Conservation (phyloP, 2,888 invertebrate species). For the Monopis laevigella region DNA sequence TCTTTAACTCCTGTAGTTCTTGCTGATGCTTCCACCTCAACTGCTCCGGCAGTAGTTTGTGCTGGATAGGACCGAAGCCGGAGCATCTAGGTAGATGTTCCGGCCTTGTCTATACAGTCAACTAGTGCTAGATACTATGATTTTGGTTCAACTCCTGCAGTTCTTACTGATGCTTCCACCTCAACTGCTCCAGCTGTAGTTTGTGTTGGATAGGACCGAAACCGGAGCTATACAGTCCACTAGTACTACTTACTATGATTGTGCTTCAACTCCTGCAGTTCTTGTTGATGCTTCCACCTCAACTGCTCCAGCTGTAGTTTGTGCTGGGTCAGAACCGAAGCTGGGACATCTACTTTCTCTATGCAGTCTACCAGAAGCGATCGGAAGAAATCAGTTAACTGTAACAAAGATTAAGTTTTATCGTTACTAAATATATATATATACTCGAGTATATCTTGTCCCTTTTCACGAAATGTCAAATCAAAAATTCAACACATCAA, state of each 20-base stretch:
- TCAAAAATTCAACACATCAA: neutral
- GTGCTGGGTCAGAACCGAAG: slow-evolving; percentile 67
- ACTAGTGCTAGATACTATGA: slow-evolving; percentile 70
- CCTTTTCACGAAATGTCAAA: neutral
- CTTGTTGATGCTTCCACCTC: slow-evolving; percentile 77
- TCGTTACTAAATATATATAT: neutral
- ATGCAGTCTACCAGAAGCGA: slow-evolving; percentile 74
- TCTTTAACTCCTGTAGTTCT: slow-evolving; percentile 77
- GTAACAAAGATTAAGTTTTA: slow-evolving; percentile 19
- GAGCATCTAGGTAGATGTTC: slow-evolving; percentile 68
- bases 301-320: slow-evolving; percentile 76
- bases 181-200: slow-evolving; percentile 74
- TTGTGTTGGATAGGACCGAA: too few relatives aligned
- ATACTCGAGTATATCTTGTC: neutral
- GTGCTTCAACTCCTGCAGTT: slow-evolving; percentile 77
- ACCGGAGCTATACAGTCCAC: too few relatives aligned
- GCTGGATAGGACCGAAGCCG: slow-evolving; percentile 64
- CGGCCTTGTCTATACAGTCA: too few relatives aligned
- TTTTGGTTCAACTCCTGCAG: slow-evolving; percentile 78
- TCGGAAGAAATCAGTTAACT: slow-evolving; percentile 77
- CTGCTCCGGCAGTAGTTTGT: slow-evolving; percentile 76
- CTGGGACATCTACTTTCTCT: slow-evolving; percentile 67
- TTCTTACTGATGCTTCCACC: slow-evolving; percentile 79
- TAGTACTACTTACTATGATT: slow-evolving; percentile 70
- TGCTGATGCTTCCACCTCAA: slow-evolving; percentile 76